Base-by-base conservation (phyloP, 2,113 vertebrate genomes). In the Otolemur garnettii region DNA sequence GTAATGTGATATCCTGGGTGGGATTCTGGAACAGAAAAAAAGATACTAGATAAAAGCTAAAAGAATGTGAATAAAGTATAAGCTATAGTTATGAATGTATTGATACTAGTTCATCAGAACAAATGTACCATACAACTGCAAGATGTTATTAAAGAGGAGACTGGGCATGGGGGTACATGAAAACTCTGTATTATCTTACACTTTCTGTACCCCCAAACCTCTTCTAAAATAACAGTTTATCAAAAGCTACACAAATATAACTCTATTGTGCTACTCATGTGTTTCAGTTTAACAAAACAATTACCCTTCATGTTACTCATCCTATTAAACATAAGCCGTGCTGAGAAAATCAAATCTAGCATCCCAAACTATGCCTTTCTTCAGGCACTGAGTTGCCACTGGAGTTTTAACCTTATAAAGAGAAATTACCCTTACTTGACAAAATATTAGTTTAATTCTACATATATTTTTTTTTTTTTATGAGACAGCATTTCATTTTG, bases 221-320 rank as follows among this genome's bases (percentile, higher is more conserved):
- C 30, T 57, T 94, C 66, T 62, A 85, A 92, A 95, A 90, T 53
- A 57, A 80, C 69, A 82, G 92, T 91, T 86, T 89, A 86, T 88
- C 28, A 71, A 93, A 80, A 93, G 38, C 24, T 90, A 42, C 33
- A 88, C 13, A 72, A 78, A 83, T 59, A 62, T 5, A 42, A 77
- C 38, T 74, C 35, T 12, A 45, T n/a, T 15, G 2, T 7, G 1
- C 22, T n/a, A n/a, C 15, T 88, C 28, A n/a, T 17, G 72, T 24
- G 30, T 59, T 81, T 87, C 53, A n/a, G 19, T 71, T 85, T 89
- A 92, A 94, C 3, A 59, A 92, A 87, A 68, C 57, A 88, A 79
- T 50, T n/a, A 30, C 10, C 7, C 74, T 69, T 87, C 33, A 45
- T 17, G 66, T 50, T 92, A 53, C 28, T 78, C 19, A 24, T 81